These are phyloP conservation scores for Adoxophyes honmai DNA, from an alignment of 1,140 invertebrate species.

Conservation along the genomic window DNA sequence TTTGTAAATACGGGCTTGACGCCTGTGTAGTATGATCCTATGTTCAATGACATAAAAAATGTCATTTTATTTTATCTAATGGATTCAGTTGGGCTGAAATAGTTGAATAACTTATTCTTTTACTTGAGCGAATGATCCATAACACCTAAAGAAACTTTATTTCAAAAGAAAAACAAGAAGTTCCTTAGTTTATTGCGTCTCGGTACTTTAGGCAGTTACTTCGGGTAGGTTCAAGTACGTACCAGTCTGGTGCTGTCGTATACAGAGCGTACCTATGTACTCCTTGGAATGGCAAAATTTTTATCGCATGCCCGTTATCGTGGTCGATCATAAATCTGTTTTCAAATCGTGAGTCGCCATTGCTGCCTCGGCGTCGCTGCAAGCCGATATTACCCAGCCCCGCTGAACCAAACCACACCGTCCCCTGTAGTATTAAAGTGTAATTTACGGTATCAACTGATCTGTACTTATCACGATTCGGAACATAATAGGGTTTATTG, in stretches of 20 bases:
- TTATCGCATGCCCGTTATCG: conserved; percentile 75
- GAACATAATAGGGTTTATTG: conserved; percentile 54
- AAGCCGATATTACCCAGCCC: conserved; percentile 39
- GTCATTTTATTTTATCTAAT: no score
- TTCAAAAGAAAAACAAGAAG: no score
- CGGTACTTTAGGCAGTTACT: conserved; percentile 1
- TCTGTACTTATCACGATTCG: conserved; percentile 55
- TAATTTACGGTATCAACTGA: conserved; percentile 48
- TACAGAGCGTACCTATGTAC: conserved; percentile 31
- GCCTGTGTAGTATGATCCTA: no score
- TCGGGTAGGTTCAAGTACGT: background rate
- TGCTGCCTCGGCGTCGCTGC: conserved; percentile 43
- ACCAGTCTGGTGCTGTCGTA: conserved; percentile 1
- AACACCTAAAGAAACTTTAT: no score
- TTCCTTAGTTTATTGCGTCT: no score
- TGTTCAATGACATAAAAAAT: no score
- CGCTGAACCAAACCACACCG: conserved; percentile 43
- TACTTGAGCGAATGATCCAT: no score
- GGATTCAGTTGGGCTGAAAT: no score
- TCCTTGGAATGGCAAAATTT: conserved; percentile 67
- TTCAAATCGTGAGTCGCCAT: conserved; percentile 74
- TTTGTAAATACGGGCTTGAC: no score
- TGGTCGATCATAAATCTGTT: conserved; percentile 75
- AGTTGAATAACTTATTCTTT: no score
- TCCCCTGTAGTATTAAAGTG: conserved; percentile 46